These are phyloP conservation scores for Pangasius larnaudii DNA, from an alignment of 2,797 vertebrate species.

Conservation along the genomic window DNA sequence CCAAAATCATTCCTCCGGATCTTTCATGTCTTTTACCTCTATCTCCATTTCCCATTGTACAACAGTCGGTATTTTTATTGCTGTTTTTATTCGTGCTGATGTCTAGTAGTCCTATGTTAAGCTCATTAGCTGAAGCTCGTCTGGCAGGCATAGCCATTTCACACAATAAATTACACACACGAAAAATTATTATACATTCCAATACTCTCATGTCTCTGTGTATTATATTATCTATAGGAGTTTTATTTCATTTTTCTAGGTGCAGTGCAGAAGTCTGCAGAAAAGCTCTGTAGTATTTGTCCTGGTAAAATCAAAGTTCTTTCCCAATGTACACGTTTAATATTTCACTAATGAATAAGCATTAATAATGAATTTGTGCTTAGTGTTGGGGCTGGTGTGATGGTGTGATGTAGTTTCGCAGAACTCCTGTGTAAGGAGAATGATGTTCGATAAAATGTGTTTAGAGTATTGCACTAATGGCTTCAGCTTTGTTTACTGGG, in stretches of 20 bases:
- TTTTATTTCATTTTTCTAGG: neutral
- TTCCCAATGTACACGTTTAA: neutral
- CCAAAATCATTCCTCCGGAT: neutral
- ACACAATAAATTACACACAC: neutral
- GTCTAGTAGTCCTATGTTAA: neutral
- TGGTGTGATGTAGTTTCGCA: neutral
- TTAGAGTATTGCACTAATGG: neutral
- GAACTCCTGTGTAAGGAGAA: neutral
- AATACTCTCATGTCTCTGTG: neutral
- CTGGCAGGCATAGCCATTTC: neutral
- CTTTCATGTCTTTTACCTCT: neutral
- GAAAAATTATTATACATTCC: neutral
- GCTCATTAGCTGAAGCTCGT: neutral
- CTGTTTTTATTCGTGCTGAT: neutral
- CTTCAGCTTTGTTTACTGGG: neutral
- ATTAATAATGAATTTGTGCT: neutral
- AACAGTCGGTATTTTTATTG: neutral
- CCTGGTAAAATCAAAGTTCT: neutral
- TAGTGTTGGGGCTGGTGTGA: neutral
- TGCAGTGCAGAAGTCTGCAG: neutral
- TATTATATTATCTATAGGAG: neutral
- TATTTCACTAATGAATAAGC: neutral
- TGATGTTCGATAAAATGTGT: conserved; percentile 5
- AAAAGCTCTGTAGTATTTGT: neutral
- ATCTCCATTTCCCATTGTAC: neutral